phyloP scores from a whole-genome alignment of 2,888 invertebrate species.

The Polymixis flavicincta region DNA sequence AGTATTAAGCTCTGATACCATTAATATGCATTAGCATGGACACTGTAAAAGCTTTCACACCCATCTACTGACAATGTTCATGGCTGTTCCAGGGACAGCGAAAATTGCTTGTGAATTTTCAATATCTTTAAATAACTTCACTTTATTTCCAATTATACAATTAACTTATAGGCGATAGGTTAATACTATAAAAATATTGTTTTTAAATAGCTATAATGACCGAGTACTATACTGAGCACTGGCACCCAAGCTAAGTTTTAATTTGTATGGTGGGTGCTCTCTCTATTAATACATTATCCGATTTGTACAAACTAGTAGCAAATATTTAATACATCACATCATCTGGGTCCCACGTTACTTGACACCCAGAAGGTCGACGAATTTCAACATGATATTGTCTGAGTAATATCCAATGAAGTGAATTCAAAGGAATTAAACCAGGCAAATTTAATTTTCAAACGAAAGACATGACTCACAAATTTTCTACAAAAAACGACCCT shows the following conservation, averaged over 20 bases:
- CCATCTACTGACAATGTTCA: constrained; percentile 34
- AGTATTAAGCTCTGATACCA: constrained; percentile 64
- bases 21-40: constrained; percentile 75
- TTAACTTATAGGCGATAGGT: too few species aligned
- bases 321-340: neutral
- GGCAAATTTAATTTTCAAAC: neutral
- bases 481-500: constrained; percentile 18
- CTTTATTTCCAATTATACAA: too few species aligned
- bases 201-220: too few species aligned
- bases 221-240: too few species aligned
- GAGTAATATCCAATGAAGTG: neutral
- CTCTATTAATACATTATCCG: too few species aligned
- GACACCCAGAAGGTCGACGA: neutral
- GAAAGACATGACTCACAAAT: constrained; percentile 38
- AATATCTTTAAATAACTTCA: neutral
- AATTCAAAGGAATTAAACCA: constrained; percentile 22
- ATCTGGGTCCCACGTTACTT: neutral
- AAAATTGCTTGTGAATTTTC: constrained; percentile 10
- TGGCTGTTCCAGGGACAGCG: constrained; percentile 13
- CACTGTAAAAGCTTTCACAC: constrained; percentile 62
- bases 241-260: too few species aligned
- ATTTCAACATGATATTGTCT: neutral
- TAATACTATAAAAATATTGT: too few species aligned
- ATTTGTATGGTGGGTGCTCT: too few species aligned
- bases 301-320: too few species aligned